Evolutionary conservation across 30 jellyfish, hydroid and myxozoan species (phyloP).

Genomic region (Hydractinia echinata): DNA sequence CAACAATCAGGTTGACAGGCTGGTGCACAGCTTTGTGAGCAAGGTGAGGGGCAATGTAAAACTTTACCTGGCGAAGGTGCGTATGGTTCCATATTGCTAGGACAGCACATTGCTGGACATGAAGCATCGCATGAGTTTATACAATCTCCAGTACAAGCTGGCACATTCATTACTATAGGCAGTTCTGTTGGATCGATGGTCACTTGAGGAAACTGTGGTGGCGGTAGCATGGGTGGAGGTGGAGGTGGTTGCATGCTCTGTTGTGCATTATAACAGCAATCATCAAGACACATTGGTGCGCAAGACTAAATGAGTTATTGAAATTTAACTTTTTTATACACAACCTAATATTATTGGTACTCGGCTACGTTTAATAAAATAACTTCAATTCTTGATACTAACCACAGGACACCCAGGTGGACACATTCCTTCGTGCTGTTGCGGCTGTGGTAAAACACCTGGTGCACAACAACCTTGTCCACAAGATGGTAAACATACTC

Average conservation of each 20-base stretch:
- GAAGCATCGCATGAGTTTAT: conserved; percentile 73
- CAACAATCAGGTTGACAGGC: conserved; percentile 79
- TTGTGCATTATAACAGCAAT: conserved; percentile 55
- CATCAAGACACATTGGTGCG: conserved; percentile 90
- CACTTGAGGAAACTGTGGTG: conserved; percentile 33
- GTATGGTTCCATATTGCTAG: conserved; percentile 52
- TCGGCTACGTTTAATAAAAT: neutral
- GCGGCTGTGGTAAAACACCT: conserved; percentile 46
- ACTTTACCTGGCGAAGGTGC: conserved; percentile 62
- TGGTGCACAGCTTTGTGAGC: conserved; percentile 90
- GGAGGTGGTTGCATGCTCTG: conserved; percentile 29
- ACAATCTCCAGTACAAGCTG: conserved; percentile 58
- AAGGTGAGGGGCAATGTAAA: conserved; percentile 72
- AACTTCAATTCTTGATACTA: conserved; percentile 4
- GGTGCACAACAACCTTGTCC: conserved; percentile 80
- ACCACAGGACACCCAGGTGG: conserved; percentile 95
- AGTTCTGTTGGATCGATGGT: conserved; percentile 37
- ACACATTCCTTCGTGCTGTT: conserved; percentile 67
- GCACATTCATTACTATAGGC: conserved; percentile 44
- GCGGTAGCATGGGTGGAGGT: conserved; percentile 44
- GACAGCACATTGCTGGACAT: conserved; percentile 83
- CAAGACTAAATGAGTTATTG: conserved; percentile 49
- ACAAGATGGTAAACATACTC: conserved; percentile 77
- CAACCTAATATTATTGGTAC: neutral
- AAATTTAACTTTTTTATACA: neutral